phyloP scores from a whole-genome alignment of 1,140 invertebrate genomes.

The Drosophila navojoa region DNA sequence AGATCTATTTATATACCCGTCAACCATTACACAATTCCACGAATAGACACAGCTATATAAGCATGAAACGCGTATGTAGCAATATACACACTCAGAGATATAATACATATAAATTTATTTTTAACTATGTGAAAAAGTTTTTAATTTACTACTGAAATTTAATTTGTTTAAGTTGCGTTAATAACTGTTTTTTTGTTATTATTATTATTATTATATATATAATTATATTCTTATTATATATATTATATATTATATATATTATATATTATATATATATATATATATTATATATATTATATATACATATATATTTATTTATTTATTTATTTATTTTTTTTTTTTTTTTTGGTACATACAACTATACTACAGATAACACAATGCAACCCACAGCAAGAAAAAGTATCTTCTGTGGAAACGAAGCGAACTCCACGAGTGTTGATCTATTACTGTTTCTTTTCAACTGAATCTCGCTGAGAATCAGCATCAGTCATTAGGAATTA shows the following conservation, averaged over 20 bases:
- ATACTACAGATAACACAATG: conserved; percentile 65
- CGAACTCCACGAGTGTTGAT: conserved; percentile 73
- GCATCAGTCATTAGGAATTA: neutral
- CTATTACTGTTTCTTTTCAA: conserved; percentile 64
- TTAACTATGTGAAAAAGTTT: neutral
- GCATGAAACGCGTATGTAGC: neutral
- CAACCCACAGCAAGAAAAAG: conserved; percentile 50
- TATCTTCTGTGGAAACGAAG: conserved; percentile 69
- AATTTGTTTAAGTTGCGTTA: too few species aligned
- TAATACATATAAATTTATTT: conserved; percentile 1
- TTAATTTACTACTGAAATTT: neutral
- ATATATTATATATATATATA: conserved; percentile 1
- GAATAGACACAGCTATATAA: conserved; percentile 32
- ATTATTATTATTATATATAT: too few species aligned
- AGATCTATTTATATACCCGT: conserved; percentile 51
- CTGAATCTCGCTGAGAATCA: conserved; percentile 16
- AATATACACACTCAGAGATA: conserved; percentile 19
- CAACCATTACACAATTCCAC: conserved; percentile 59
- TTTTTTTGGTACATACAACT: conserved; percentile 58
- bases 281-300: neutral
- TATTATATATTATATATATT: neutral
- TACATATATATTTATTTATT: neutral
- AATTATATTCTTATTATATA: neutral
- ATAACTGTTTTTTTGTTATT: neutral
- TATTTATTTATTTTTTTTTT: conserved; percentile 1